A percentile compares a stretch with the other conserved stretches of the same genome.
phyloP scores from a whole-genome alignment of 1,140 invertebrate genomes.

The Bombus soroeensis region DNA sequence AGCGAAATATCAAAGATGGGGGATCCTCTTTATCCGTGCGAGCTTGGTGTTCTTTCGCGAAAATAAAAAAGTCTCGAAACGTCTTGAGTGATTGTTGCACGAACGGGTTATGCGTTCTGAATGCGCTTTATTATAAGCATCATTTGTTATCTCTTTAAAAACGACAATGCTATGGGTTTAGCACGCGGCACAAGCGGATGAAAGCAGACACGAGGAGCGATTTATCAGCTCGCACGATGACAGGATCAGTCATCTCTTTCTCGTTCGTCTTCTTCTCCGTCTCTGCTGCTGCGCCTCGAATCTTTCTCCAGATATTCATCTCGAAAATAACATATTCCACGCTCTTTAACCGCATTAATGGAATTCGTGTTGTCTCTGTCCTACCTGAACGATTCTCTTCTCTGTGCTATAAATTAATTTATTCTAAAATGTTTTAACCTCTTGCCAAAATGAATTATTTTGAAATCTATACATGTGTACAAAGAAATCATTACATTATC shows the following conservation, averaged over 20 bases:
- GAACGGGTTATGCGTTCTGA: slow-evolving; percentile 57
- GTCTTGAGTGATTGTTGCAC: slow-evolving; percentile 44
- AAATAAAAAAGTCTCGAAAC: slow-evolving; percentile 23
- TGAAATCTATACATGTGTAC: too few relatives aligned
- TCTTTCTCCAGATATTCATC: slow-evolving; percentile 26
- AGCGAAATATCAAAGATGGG: not conserved
- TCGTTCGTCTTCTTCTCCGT: slow-evolving; percentile 15
- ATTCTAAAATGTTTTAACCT: too few relatives aligned
- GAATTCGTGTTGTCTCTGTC: not conserved
- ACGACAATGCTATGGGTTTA: slow-evolving; percentile 63
- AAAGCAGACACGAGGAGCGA: slow-evolving; percentile 49
- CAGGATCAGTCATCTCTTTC: slow-evolving; percentile 56
- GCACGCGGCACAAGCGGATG: slow-evolving; percentile 25
- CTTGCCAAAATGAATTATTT: too few relatives aligned
- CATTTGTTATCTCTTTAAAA: slow-evolving; percentile 78
- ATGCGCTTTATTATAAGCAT: slow-evolving; percentile 74
- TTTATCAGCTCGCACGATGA: slow-evolving; percentile 69
- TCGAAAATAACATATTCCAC: not conserved
- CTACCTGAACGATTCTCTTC: too few relatives aligned
- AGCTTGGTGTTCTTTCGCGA: slow-evolving; percentile 5
- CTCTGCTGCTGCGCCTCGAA: not conserved
- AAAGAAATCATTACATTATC: too few relatives aligned
- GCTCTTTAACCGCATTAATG: not conserved
- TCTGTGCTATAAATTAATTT: too few relatives aligned
- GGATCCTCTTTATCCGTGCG: slow-evolving; percentile 32